Conservation (phyloP, 2,888 invertebrate species). For the Carcina quercana region DNA sequence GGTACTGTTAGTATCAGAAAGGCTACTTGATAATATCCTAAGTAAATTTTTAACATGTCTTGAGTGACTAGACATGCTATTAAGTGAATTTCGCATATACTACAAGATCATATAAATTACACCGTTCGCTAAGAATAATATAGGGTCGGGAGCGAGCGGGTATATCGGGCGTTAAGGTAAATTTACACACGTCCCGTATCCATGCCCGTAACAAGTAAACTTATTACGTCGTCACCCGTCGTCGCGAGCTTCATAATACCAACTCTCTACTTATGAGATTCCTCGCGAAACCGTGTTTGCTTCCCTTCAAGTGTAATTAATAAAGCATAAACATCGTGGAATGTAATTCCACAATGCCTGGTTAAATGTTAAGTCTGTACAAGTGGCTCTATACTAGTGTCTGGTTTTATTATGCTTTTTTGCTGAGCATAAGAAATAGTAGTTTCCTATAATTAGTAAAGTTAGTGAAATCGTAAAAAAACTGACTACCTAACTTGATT, state of each 20-base stretch:
- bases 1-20: too few species aligned
- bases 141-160: constrained; percentile 41
- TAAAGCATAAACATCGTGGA: too few species aligned
- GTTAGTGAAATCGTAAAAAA: too few species aligned
- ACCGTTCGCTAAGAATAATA: constrained; percentile 66
- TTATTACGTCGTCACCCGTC: constrained; percentile 63
- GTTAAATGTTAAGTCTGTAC: too few species aligned
- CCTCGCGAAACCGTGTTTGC: constrained; percentile 16
- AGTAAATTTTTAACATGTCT: neutral
- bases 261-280: constrained; percentile 43
- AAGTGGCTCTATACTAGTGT: too few species aligned
- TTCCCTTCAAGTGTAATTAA: too few species aligned
- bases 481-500: too few species aligned
- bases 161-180: constrained; percentile 66
- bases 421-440: too few species aligned
- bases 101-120: constrained; percentile 56
- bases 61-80: neutral
- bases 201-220: constrained; percentile 63
- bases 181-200: constrained; percentile 66
- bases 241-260: constrained; percentile 23
- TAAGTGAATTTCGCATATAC: constrained; percentile 25
- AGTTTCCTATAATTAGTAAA: too few species aligned
- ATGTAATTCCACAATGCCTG: too few species aligned
- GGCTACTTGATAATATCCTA: too few species aligned
- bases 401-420: too few species aligned